Evolutionary conservation across 1,140 invertebrate genomes (phyloP), one percentile per base, ranked within the genome.

Genomic region (Oryzaephilus surinamensis): DNA sequence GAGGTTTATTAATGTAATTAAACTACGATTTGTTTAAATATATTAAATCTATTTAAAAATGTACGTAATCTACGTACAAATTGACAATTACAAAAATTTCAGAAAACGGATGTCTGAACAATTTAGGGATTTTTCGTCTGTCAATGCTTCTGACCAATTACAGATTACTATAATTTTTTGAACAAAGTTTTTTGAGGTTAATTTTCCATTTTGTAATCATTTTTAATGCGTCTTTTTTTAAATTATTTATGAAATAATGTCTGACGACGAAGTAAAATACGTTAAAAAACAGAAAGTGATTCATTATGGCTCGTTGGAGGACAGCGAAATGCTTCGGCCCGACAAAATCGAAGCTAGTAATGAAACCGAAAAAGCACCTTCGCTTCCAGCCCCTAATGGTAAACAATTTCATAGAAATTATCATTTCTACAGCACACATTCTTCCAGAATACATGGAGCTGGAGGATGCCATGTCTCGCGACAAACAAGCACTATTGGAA

Each of bases 241-340:
- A n/a, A 3, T 15, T 36, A 27, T 36, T 14, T 16, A 18, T n/a
- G 31, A 42, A 29, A 57, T 41, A 49, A 93, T 92, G 89, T 91
- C 86, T 17, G 87, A 92, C 57, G 89, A 92, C 43, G 86, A 91
- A 50, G 85, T 87, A 57, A 54, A 71, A 28, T 78, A 81, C 46
- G 65, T 77, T 0, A 90, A 89, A 58, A 80, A 80, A 41, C 71
- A 72, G 38, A 86, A 83, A 57, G 76, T 76, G 0, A 70, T 90
- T 2, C 84, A 92, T 55, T 92, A 91, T 77, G 88, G 86, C 16
- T 89, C 85, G 2, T 61, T 92, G 43, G 88, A 93, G 60, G 86
- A 91, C 51, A 66, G 76, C 13, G 85, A 90, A 61, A 68, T 76
- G 48, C 66, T 68, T 11, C 63, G 78, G 24, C 57, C 58, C 41